Percentiles rank a stretch among this genome's conserved stretches.
These are phyloP conservation scores for Drosophila bifasciata DNA, from an alignment of 1,140 invertebrate species.

Conservation along the genomic window DNA sequence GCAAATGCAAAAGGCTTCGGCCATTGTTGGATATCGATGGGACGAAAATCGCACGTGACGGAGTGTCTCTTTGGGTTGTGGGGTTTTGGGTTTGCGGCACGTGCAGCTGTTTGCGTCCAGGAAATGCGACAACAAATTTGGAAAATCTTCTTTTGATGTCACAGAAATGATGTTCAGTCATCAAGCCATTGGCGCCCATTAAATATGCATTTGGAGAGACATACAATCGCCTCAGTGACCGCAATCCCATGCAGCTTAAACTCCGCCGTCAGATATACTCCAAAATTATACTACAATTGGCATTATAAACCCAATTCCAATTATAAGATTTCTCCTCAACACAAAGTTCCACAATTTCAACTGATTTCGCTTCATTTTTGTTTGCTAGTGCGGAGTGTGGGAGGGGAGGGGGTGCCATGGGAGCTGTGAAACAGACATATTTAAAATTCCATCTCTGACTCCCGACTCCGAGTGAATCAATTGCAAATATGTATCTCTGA, in stretches of 20 bases:
- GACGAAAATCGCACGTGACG: conserved; percentile 33
- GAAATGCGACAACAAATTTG: conserved; percentile 48
- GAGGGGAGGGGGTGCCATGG: neutral
- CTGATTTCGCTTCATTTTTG: conserved; percentile 17
- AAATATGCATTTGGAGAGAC: conserved; percentile 38
- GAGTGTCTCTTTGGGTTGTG: conserved; percentile 8
- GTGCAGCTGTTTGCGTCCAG: conserved; percentile 55
- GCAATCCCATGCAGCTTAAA: conserved; percentile 59
- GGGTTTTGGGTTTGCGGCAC: conserved; percentile 52
- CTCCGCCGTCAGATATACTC: no score
- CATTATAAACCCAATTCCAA: conserved; percentile 58
- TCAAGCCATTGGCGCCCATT: conserved; percentile 17
- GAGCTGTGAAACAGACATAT: conserved; percentile 47
- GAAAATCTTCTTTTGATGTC: conserved; percentile 21
- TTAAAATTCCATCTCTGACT: conserved; percentile 52
- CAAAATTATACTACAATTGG: conserved; percentile 53
- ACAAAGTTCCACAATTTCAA: conserved; percentile 55
- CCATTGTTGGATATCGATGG: conserved; percentile 56
- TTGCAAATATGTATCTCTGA: conserved; percentile 33
- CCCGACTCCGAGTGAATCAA: conserved; percentile 30
- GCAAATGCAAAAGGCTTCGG: conserved; percentile 49
- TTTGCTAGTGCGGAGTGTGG: conserved; percentile 23
- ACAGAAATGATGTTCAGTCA: neutral
- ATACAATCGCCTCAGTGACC: conserved; percentile 40
- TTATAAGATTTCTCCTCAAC: conserved; percentile 59